phyloP scores from a whole-genome alignment of 2,113 vertebrate genomes.

The Apaloderma vittatum region DNA sequence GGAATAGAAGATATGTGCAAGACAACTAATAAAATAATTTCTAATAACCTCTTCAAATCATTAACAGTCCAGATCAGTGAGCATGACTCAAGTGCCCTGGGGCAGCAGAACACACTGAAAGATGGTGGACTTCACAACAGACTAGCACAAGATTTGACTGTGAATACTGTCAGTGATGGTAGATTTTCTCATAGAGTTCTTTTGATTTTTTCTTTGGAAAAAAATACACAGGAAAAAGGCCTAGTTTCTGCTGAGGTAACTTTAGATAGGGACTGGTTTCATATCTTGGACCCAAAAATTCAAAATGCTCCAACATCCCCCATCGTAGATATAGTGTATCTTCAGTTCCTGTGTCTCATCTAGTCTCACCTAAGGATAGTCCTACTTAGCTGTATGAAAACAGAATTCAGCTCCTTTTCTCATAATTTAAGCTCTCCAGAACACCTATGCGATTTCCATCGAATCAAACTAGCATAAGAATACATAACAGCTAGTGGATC shows the following conservation, averaged over 20 bases:
- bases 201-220: neutral
- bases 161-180: neutral
- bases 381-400: neutral
- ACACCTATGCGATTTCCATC: accelerated
- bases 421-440: neutral
- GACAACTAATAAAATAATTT: neutral
- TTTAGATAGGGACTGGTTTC: neutral
- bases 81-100: neutral
- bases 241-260: neutral
- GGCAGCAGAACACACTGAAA: neutral
- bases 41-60: neutral
- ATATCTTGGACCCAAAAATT: neutral
- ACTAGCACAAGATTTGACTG: neutral
- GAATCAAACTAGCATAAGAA: neutral
- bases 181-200: neutral
- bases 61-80: neutral
- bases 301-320: neutral
- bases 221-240: neutral
- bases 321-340: accelerated
- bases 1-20: neutral
- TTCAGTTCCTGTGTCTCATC: accelerated
- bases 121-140: neutral
- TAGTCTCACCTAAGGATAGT: neutral
- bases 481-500: neutral
- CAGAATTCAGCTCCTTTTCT: neutral